These are phyloP conservation scores for Acleris laterana DNA, from an alignment of 2,888 invertebrate species.

Conservation along the genomic window DNA sequence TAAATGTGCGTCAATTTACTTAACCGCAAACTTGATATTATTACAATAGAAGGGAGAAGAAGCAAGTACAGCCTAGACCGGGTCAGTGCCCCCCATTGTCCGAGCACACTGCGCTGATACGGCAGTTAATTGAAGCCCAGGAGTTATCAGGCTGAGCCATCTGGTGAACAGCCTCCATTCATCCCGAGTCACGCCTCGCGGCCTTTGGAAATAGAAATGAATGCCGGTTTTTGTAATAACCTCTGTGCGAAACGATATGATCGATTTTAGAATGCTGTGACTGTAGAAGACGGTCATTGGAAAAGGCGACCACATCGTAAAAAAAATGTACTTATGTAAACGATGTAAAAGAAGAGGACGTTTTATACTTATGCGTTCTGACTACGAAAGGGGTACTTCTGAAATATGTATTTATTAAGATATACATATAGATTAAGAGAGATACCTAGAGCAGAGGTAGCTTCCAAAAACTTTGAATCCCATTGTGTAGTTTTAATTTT, in stretches of 20 bases:
- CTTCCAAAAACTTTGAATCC: too few relatives aligned
- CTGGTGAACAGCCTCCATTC: conserved; percentile 58
- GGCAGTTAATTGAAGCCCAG: conserved; percentile 54
- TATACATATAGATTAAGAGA: too few relatives aligned
- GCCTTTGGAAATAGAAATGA: conserved; percentile 52
- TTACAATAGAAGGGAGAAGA: conserved; percentile 43
- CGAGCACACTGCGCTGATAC: conserved; percentile 52
- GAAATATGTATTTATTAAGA: too few relatives aligned
- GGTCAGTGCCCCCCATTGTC: conserved; percentile 64
- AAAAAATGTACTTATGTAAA: too few relatives aligned
- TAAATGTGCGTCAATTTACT: conserved; percentile 37
- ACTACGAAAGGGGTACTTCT: too few relatives aligned
- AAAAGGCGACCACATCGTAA: too few relatives aligned
- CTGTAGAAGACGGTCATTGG: too few relatives aligned
- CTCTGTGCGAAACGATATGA: conserved; percentile 47
- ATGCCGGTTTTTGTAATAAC: conserved; percentile 44
- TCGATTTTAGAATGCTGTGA: conserved; percentile 40
- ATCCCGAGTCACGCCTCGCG: conserved; percentile 68
- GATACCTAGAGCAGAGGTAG: too few relatives aligned
- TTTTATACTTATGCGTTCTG: too few relatives aligned
- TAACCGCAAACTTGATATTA: conserved; percentile 38
- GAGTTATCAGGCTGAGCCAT: conserved; percentile 56
- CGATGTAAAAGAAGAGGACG: too few relatives aligned
- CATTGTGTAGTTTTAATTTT: too few relatives aligned
- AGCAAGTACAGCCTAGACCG: conserved; percentile 46